phyloP scores from a whole-genome alignment of 2,888 invertebrate genomes.

The Nezara viridula region DNA sequence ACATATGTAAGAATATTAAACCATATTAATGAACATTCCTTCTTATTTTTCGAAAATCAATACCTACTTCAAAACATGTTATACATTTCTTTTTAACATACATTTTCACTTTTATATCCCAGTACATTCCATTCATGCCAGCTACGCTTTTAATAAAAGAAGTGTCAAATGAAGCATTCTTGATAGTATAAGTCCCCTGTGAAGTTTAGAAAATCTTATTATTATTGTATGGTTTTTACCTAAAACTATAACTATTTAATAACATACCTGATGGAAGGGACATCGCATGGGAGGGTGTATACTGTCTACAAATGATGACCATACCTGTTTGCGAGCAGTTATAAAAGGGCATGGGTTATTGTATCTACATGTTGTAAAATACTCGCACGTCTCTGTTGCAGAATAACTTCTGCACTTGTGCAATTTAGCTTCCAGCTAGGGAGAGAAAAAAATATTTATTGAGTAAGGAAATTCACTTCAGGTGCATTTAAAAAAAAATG shows the following conservation, averaged over 20 bases:
- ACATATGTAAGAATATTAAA: background rate
- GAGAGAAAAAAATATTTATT: background rate
- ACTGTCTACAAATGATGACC: background rate
- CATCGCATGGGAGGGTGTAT: background rate
- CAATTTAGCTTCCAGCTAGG: background rate
- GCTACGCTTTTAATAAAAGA: background rate
- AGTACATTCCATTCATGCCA: constrained; percentile 17
- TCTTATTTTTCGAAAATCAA: constrained; percentile 10
- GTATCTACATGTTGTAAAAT: constrained; percentile 17
- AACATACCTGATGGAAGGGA: background rate
- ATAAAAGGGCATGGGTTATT: background rate
- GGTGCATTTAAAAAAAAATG: too few relatives aligned
- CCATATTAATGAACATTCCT: background rate
- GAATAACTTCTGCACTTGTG: constrained; percentile 10
- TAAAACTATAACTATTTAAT: background rate
- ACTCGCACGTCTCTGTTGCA: background rate
- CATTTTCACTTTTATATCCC: constrained; percentile 7
- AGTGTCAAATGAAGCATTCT: constrained; percentile 10
- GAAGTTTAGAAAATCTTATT: background rate
- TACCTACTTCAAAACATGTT: background rate
- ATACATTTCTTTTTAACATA: constrained; percentile 2
- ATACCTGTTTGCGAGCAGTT: background rate
- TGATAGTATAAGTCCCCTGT: background rate
- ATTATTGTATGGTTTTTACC: background rate
- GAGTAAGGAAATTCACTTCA: too few relatives aligned